Conservation (phyloP, 1,140 invertebrate species). For the Zaprionus gabonicus region DNA sequence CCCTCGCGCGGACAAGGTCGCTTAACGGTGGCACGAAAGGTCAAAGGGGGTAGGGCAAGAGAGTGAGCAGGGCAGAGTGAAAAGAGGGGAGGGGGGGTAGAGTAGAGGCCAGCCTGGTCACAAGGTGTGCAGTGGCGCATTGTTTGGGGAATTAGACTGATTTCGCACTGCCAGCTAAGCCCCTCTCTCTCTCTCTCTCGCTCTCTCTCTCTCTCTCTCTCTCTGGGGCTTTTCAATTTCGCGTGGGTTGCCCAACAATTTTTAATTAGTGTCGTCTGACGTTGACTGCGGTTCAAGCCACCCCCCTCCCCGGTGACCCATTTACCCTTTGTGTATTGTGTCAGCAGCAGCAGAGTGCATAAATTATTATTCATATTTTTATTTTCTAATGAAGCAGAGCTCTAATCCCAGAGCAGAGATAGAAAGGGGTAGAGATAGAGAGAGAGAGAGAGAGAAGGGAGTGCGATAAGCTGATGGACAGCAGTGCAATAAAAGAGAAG, state of each 20-base stretch:
- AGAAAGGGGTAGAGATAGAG: background rate
- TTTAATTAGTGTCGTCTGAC: constrained; percentile 73
- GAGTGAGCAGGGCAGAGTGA: too few species aligned
- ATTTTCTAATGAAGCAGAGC: constrained; percentile 66
- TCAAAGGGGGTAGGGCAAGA: background rate
- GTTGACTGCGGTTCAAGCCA: constrained; percentile 1
- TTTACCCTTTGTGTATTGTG: constrained; percentile 76
- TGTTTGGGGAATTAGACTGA: constrained; percentile 68
- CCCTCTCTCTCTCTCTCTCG: background rate
- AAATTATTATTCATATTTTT: constrained; percentile 67
- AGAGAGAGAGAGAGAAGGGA: background rate
- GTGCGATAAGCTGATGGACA: background rate
- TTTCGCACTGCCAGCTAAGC: constrained; percentile 40
- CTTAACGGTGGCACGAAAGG: constrained; percentile 4
- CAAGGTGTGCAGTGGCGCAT: constrained; percentile 35
- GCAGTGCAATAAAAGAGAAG: background rate
- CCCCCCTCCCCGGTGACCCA: constrained; percentile 23
- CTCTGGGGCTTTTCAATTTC: constrained; percentile 66
- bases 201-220: background rate
- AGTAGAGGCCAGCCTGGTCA: too few species aligned
- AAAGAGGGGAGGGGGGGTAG: too few species aligned
- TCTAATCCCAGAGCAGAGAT: constrained; percentile 1
- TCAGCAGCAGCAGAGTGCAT: constrained; percentile 65
- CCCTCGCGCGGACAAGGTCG: constrained; percentile 60
- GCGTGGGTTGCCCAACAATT: constrained; percentile 69